phyloP scores from a whole-genome alignment of 2,113 vertebrate species.

The Helogale parvula region DNA sequence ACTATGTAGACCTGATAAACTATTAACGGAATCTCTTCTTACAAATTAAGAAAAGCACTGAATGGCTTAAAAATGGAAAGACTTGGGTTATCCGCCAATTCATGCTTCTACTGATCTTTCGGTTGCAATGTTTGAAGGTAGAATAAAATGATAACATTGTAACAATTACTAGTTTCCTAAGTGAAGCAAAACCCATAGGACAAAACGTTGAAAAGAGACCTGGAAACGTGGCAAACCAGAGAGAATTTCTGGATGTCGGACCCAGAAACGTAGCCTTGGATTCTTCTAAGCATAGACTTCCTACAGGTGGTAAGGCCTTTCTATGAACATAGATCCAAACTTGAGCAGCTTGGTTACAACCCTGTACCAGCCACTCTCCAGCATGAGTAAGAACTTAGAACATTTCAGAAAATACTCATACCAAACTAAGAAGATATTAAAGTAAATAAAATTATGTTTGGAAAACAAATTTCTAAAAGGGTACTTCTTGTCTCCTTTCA shows the following conservation, averaged over 20 bases:
- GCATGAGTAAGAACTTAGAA: background rate
- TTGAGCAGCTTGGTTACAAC: background rate
- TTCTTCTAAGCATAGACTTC: background rate
- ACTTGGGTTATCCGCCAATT: background rate
- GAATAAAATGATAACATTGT: background rate
- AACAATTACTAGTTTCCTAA: background rate
- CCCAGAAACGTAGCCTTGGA: background rate
- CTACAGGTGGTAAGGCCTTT: background rate
- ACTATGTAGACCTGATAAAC: background rate
- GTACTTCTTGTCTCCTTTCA: background rate
- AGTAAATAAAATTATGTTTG: background rate
- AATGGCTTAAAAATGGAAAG: conserved; percentile 40
- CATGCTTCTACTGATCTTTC: conserved; percentile 28
- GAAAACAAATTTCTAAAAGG: background rate
- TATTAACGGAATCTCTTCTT: conserved; percentile 11
- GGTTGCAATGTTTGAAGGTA: background rate
- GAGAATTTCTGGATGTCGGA: background rate
- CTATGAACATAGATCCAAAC: background rate
- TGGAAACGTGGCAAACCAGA: background rate
- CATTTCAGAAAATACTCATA: conserved; percentile 15
- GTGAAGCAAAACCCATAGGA: conserved; percentile 6
- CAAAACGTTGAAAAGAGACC: conserved; percentile 3
- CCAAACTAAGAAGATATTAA: background rate
- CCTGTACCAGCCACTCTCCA: background rate
- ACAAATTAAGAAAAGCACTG: background rate